Base-by-base conservation (phyloP, 1,140 invertebrate species). In the Pomacea maculata region DNA sequence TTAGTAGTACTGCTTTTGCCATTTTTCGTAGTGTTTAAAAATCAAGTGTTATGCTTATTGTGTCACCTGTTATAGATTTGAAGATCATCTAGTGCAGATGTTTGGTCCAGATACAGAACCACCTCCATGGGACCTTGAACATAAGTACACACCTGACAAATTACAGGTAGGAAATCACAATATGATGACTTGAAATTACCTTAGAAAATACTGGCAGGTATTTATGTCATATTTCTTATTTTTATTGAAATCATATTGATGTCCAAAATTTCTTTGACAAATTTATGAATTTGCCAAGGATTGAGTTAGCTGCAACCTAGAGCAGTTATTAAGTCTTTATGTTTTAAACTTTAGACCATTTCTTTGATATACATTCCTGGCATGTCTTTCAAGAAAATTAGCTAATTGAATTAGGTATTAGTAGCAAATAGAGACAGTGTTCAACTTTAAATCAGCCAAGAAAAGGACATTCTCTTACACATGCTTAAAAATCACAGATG, bases 61-160 rank as follows among this genome's bases (percentile, higher is more conserved):
- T 63, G n/a, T 19, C 52, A 57, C 61, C 84, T 9, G 55, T 45
- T 83, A 10, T 80, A 95, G 95, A 45, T 94, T 98, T 84, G 86
- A 90, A 75, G 94, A 95, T 80, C 96, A 96, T 86, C 88, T 97
- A 1, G 89, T 93, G 73, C 93, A 94, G 86, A 91, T 98, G 81
- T 97, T 98, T 90, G 92, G 91, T 25, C 78, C 92, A 55, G 94
- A 94, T 52, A 91, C 92, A 78, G 92, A 95, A 45, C 88, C 85
- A 29, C 85, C 91, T 14, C 92, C 93, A 10, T 97, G 96, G 95
- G 97, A 98, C 91, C 87, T 83, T 75, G 91, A 95, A 1, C 91
- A 92, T 70, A 94, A 94, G 85, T 98, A 98, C 89, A 94, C 87
- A 71, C 83, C 92, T 14, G 91, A 93, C 11, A 94, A 91, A 72